Evolutionary conservation across 2,797 vertebrate species (phyloP).

Genomic region (Triplophysa bombifrons): DNA sequence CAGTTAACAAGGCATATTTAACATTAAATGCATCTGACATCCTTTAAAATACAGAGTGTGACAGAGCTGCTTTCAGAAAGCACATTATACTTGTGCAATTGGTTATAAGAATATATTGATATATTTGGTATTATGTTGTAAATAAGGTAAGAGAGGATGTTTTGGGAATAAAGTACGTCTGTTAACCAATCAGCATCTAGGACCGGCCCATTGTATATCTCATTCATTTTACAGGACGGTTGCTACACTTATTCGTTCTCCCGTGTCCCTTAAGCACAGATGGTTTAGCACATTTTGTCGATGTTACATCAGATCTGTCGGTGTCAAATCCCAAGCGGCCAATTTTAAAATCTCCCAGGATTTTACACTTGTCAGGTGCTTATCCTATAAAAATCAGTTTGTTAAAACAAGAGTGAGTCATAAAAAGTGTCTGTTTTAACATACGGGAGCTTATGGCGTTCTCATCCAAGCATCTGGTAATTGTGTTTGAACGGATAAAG

Average conservation of each 20-base stretch:
- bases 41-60: background rate
- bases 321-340: constrained; percentile 26
- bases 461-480: constrained; percentile 38
- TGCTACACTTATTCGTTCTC: constrained; percentile 8
- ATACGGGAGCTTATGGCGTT: constrained; percentile 33
- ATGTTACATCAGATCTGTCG: constrained; percentile 19
- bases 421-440: constrained; percentile 38
- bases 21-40: constrained; percentile 20
- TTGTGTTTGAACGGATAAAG: constrained; percentile 40
- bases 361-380: constrained; percentile 26
- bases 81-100: background rate
- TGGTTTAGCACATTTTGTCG: constrained; percentile 39
- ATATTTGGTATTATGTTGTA: too few species aligned
- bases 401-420: constrained; percentile 33
- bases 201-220: background rate
- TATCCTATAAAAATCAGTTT: constrained; percentile 31
- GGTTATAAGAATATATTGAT: background rate
- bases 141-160: background rate
- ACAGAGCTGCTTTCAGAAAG: background rate
- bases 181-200: background rate
- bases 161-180: background rate
- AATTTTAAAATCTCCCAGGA: constrained; percentile 29
- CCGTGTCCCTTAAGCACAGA: constrained; percentile 20
- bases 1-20: constrained; percentile 23
- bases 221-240: background rate